Evolutionary conservation across 2,888 invertebrate species (phyloP), one percentile per base, ranked within the genome.

Genomic region (Drosophila birchii): DNA sequence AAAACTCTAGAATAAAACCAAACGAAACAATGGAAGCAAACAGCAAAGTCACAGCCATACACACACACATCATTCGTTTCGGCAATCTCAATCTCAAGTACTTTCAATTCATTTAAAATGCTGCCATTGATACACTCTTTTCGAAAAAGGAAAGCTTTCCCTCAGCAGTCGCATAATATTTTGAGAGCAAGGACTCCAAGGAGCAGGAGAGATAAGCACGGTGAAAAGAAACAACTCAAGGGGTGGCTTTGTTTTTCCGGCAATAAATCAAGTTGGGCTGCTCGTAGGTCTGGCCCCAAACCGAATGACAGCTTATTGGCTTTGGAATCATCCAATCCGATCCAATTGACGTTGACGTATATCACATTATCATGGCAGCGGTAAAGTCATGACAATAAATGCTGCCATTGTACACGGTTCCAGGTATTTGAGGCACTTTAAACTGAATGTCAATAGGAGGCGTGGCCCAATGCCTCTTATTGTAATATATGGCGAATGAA

Each of bases 331-430:
- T 72, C 86, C 75, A 83, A 73, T 73, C 68, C 67, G 68, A 68
- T 68, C 86, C 88, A 88, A 88, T 88, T 83, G 87, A 86, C 84
- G 86, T 84, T 84, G 84, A 88, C 86, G 81, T 84, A 84, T 88
- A 85, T 88, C 84, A 83, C 84, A 84, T 86, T 88, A 84, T 84
- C 88, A 86, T 79, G 78, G 84, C 86, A 85, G 76, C 68, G 67
- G 75, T 70, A 68, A 78, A 86, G 80, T 79, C 86, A 78, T 80
- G 86, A 75, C 86, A 88, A 83, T 82, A 71, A 86, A 78, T 80
- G 83, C 66, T 68, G 74, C 66, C 54, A 69, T 69, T 81, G 86
- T 67, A 78, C 68, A 64, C 43, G 51, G 67, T 54, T 68, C 54
- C 60, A 76, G 56, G 76, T 76, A 75, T 56, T 72, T 56, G 54